Evolutionary conservation across 2,797 vertebrate species (phyloP).

Genomic region (Gila robusta): DNA sequence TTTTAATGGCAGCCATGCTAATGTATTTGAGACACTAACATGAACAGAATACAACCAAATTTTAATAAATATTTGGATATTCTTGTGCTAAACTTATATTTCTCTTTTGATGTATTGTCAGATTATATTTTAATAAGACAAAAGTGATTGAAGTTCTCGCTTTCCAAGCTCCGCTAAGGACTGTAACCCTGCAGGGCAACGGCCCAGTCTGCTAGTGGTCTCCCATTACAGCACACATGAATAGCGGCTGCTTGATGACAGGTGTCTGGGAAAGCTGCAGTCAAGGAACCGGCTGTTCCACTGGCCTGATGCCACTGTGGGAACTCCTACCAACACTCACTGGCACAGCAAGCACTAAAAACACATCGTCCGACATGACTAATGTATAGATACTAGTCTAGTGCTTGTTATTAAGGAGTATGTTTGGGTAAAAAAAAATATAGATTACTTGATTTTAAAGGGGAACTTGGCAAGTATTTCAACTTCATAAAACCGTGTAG

Average conservation of each 20-base stretch:
- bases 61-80: background rate
- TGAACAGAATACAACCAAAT: background rate
- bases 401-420: background rate
- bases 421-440: background rate
- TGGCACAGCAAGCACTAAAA: conserved; percentile 7
- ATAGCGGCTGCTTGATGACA: conserved; percentile 36
- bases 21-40: background rate
- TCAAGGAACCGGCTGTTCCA: conserved; percentile 33
- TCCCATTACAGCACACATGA: conserved; percentile 41
- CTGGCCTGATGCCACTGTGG: conserved; percentile 41
- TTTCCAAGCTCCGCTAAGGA: background rate
- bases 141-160: conserved; percentile 5
- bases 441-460: background rate
- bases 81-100: background rate
- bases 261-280: conserved; percentile 45
- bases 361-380: background rate
- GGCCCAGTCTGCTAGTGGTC: conserved; percentile 2
- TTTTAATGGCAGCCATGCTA: background rate
- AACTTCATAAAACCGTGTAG: too few species aligned
- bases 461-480: too few species aligned
- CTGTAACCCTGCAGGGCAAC: conserved; percentile 14
- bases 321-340: conserved; percentile 30
- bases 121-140: background rate
- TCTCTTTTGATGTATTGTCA: background rate
- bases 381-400: background rate